Base-by-base conservation (phyloP, 2,888 invertebrate species). In the Protodeltote pygarga region DNA sequence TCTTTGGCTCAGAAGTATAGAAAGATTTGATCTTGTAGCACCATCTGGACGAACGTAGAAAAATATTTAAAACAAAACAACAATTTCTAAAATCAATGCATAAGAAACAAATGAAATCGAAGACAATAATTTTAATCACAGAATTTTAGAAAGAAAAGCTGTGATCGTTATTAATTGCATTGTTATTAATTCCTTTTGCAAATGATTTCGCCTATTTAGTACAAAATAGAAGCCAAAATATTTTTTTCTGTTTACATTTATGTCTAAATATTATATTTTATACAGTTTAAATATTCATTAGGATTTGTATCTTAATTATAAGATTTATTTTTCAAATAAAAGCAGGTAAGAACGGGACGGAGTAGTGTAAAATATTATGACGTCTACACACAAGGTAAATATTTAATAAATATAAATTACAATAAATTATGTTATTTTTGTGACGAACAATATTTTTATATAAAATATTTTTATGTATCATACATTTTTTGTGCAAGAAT, bases 1-100 rank as follows among this genome's bases (percentile, higher is more conserved):
- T 90, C 90, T 91, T 91, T 91, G 90, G 91, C 80, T 87, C 87
- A 85, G 83, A 83, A 79, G 74, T 71, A 79, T 71, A 78, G 73
- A 79, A 81, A 83, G 77, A 81, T 84, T 85, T 82, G 73, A 85
- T 84, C 83, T 85, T 72, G 63, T 89, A 91, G 91, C 91, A 91
- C 91, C 91, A 87, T 85, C 78, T 79, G 81, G 82, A 83, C 73
- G 74, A n/a, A 82, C 75, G 68, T 75, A 70, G 66, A 67, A 76
- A 73, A 63, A 74, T 50, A 67, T 53, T 34, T 48, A 65, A 65
- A 60, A 64, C 34, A 54, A 64, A 64, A 61, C 25, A 71, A 64
- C 37, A 47, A 46, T 37, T 51, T 51, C 47, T 52, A 60, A 55
- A 66, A 63, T 53, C 42, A 60, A 60, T 48, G 25, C 24, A 21